Evolutionary conservation across 2,113 vertebrate species (phyloP), one percentile per base, ranked within the genome.

Genomic region (Aldabrachelys gigantea): DNA sequence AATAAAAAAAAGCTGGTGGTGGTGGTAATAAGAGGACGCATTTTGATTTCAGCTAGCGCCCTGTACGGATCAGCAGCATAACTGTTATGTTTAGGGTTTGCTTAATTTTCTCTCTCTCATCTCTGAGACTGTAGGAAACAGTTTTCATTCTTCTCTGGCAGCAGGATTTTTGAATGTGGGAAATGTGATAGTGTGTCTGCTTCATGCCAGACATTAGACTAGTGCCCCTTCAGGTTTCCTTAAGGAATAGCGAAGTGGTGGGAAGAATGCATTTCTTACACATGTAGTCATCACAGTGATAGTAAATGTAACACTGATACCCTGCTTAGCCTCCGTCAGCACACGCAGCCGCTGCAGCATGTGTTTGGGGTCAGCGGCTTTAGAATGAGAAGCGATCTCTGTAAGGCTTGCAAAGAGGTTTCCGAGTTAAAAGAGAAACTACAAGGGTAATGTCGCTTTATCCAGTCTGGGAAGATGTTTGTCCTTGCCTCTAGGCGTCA

Each of bases 261-360:
- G 95, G 96, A 96, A 94, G 97, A 96, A 97, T 96, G 97, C 12
- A 54, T 95, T 96, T 59, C 96, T 97, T 97, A 92, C 95, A 95
- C 95, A 3, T 88, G 94, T 56, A 93, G 94, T 96, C 90, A 92
- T 96, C 75, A 57, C 0, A 5, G 89, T 84, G 95, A 93, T 94
- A 97, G 96, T 96, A 96, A 96, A 97, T 90, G 95, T 96, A 89
- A 95, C 50, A 31, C 76, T 5, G 96, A 97, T 96, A 96, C 84
- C 85, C 79, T 54, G 92, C 21, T 84, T 25, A 65, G 94, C 83
- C 87, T 90, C 29, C 92, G 93, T 87, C 95, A 93, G 97, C 88
- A 69, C 85, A 89, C 87, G 87, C 84, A 89, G 90, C 90, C 86
- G 3, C 10, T n/a, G 75, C 91, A 56, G 10, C 0, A 0, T 76